A percentile compares a stretch with the other conserved stretches of the same genome.
Conservation (phyloP, 2,888 invertebrate genomes). For the Vanessa cardui region DNA sequence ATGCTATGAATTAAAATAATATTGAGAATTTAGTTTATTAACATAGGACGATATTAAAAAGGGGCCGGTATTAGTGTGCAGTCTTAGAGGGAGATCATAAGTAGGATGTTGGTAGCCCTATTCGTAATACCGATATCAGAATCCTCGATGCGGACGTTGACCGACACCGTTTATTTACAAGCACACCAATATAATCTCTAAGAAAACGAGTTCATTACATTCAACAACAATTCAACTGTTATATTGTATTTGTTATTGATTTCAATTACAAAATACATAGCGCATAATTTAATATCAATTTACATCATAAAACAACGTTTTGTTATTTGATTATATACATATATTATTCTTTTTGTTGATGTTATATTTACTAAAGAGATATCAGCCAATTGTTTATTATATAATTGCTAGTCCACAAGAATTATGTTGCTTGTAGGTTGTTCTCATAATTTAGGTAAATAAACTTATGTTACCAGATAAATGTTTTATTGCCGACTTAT, state of each 20-base stretch:
- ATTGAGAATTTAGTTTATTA: no score
- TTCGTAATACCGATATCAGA: conserved; percentile 23
- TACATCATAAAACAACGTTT: conserved; percentile 6
- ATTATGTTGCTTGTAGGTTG: no score
- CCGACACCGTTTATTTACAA: conserved; percentile 35
- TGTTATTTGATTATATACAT: background rate
- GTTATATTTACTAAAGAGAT: background rate
- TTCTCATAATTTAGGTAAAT: no score
- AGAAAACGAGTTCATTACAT: no score
- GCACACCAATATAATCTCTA: background rate
- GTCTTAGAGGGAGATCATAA: background rate
- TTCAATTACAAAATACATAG: conserved; percentile 15
- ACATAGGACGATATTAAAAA: background rate
- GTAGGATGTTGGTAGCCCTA: background rate
- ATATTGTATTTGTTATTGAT: background rate
- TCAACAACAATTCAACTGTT: background rate
- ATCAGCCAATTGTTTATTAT: no score
- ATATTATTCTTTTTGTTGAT: background rate
- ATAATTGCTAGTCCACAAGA: no score
- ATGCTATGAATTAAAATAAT: no score
- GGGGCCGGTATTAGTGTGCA: no score
- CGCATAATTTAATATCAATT: background rate
- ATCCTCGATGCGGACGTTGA: conserved; percentile 34
- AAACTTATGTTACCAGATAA: no score
- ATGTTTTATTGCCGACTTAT: no score